These are phyloP conservation scores for Dromius quadrimaculatus DNA, from an alignment of 2,888 invertebrate genomes.

Conservation along the genomic window DNA sequence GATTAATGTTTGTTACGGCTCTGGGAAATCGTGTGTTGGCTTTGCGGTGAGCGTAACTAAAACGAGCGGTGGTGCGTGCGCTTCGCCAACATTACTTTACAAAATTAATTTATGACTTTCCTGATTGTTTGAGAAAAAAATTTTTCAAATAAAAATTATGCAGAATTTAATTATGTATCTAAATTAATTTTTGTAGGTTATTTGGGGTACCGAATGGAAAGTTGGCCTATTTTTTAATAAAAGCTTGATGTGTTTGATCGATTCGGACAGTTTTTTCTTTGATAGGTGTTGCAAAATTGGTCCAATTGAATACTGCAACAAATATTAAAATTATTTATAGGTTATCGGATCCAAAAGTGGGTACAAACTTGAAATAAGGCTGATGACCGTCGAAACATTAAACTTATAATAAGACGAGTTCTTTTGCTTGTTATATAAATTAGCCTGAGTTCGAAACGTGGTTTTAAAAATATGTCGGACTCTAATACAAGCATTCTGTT, in stretches of 20 bases:
- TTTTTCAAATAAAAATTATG: no score
- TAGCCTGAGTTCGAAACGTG: conserved; percentile 39
- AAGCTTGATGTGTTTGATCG: conserved; percentile 27
- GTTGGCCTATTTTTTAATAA: conserved; percentile 32
- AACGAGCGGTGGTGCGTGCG: no score
- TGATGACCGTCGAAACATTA: conserved; percentile 47
- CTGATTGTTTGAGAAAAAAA: no score
- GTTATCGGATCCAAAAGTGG: not conserved
- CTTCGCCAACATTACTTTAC: no score
- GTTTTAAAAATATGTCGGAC: conserved; percentile 42
- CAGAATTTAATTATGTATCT: no score
- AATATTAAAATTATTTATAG: not conserved
- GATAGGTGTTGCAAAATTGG: conserved; percentile 45
- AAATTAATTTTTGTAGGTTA: no score
- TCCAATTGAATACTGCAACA: conserved; percentile 39
- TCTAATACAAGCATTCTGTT: conserved; percentile 28
- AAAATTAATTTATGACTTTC: no score
- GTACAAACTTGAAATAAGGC: conserved; percentile 45
- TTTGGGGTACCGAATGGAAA: no score
- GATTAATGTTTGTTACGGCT: no score
- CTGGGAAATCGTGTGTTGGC: no score
- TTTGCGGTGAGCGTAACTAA: no score
- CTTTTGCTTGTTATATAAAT: conserved; percentile 2
- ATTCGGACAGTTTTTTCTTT: conserved; percentile 39
- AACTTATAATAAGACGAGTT: conserved; percentile 37